Evolutionary conservation across 2,113 vertebrate species (phyloP), one percentile per base, ranked within the genome.

Genomic region (Salminus brasiliensis): DNA sequence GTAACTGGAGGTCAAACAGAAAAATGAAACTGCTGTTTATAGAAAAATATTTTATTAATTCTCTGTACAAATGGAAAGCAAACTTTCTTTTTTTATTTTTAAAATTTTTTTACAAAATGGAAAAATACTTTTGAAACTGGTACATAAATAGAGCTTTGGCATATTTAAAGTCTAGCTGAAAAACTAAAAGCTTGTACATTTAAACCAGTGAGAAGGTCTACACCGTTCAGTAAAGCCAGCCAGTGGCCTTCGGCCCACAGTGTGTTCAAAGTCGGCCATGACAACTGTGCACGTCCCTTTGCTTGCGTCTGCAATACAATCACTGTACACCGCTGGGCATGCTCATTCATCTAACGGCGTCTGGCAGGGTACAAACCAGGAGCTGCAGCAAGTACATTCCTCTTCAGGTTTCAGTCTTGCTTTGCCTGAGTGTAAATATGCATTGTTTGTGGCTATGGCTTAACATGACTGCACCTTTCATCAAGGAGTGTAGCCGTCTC

Each of bases 141-240:
- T 91, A 92, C 93, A 97, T 96, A 97, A 97, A 96, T 97, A 96
- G 91, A 96, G 93, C 95, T 97, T 97, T 96, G 95, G 95, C 94
- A 93, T 96, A 94, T 93, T 94, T 83, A 95, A 96, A 95, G 92
- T 94, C 93, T 94, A 96, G 94, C 95, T 96, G 94, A 94, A 95
- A 95, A 96, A 90, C 90, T 91, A 95, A 95, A 92, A 92, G 89
- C 90, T 91, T 92, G 92, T 90, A 92, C 10, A 88, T 88, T 91
- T 92, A 91, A 92, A 91, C 52, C 60, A 34, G 72, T 68, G 91
- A 85, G 85, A 91, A 67, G n/a, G 59, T 16, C 41, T 36, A 49
- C 21, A 47, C 91, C 88, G 84, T 88, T 86, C 88, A 82, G 91
- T 89, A 89, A 84, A 94, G 93, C 95, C 95, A 95, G 84, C 94